These are phyloP conservation scores for Calephelis nemesis DNA, from an alignment of 1,140 invertebrate genomes.

Conservation along the genomic window DNA sequence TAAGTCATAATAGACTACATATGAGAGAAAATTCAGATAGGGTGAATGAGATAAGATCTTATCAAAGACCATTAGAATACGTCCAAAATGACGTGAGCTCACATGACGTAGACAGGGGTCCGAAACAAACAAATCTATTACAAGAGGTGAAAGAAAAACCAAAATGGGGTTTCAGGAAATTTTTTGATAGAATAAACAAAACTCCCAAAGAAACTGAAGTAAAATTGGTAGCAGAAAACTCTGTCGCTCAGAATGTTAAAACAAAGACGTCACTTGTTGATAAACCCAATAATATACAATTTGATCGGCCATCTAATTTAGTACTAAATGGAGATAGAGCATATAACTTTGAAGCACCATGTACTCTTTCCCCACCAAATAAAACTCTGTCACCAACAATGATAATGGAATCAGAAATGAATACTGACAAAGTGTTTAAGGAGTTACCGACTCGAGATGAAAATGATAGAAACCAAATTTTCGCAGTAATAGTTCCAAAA, in stretches of 20 bases:
- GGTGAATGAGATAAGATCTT: slow-evolving; percentile 61
- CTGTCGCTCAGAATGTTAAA: slow-evolving; percentile 40
- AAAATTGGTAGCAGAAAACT: slow-evolving; percentile 64
- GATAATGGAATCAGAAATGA: slow-evolving; percentile 63
- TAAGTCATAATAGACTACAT: slow-evolving; percentile 39
- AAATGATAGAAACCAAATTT: slow-evolving; percentile 59
- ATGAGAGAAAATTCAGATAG: slow-evolving; percentile 52
- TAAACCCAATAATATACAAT: slow-evolving; percentile 46
- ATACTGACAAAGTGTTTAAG: slow-evolving; percentile 66
- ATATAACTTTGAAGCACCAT: slow-evolving; percentile 60
- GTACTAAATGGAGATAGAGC: slow-evolving; percentile 50
- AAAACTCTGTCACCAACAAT: slow-evolving; percentile 68
- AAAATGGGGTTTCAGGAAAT: slow-evolving; percentile 65
- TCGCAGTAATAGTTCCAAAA: slow-evolving; percentile 75
- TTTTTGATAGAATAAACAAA: slow-evolving; percentile 61
- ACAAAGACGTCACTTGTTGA: slow-evolving; percentile 56
- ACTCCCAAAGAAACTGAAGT: slow-evolving; percentile 77
- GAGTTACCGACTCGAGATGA: slow-evolving; percentile 60
- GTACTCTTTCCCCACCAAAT: slow-evolving; percentile 73
- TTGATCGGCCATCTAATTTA: slow-evolving; percentile 61
- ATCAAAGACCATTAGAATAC: slow-evolving; percentile 84
- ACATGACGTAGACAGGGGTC: slow-evolving; percentile 77
- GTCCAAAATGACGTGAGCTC: slow-evolving; percentile 88
- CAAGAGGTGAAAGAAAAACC: slow-evolving; percentile 67
- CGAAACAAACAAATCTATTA: slow-evolving; percentile 65